These are phyloP conservation scores for Sisor rabdophorus DNA, from an alignment of 2,113 vertebrate genomes.

Conservation along the genomic window DNA sequence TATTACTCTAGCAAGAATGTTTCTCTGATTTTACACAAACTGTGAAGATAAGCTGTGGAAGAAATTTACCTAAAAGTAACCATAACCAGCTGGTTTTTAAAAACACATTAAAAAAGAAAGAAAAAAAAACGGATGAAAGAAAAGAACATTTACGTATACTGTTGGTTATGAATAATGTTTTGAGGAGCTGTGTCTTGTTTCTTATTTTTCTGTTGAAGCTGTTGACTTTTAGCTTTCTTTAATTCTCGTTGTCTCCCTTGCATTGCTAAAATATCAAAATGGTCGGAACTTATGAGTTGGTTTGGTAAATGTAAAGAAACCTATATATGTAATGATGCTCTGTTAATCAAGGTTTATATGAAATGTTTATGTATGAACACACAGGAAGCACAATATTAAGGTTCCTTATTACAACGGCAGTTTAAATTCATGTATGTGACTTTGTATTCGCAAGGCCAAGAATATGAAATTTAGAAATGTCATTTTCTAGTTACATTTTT, in stretches of 20 bases:
- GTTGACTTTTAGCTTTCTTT: conserved; percentile 78
- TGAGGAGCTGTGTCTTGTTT: conserved; percentile 74
- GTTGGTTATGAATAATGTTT: conserved; percentile 85
- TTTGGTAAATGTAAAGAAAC: conserved; percentile 82
- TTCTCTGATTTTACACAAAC: conserved; percentile 89
- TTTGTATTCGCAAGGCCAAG: conserved; percentile 49
- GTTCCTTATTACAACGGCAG: conserved; percentile 60
- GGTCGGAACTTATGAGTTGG: conserved; percentile 74
- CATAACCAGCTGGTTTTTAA: conserved; percentile 87
- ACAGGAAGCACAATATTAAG: conserved; percentile 74
- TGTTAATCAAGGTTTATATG: conserved; percentile 82
- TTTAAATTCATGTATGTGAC: conserved; percentile 59
- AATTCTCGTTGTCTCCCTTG: conserved; percentile 70
- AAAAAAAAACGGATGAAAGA: conserved; percentile 53
- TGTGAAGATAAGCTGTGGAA: conserved; percentile 86
- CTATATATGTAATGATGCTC: conserved; percentile 79
- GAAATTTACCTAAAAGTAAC: conserved; percentile 79
- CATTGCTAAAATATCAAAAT: conserved; percentile 72
- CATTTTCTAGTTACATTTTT: conserved; percentile 6
- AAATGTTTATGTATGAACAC: conserved; percentile 72
- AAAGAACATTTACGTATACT: conserved; percentile 78
- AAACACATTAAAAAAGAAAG: conserved; percentile 61
- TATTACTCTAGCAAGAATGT: conserved; percentile 89
- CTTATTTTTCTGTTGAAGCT: conserved; percentile 72
- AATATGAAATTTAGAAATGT: not conserved